Conservation (phyloP, 2,113 vertebrate species). For the Phaethornis superciliosus region DNA sequence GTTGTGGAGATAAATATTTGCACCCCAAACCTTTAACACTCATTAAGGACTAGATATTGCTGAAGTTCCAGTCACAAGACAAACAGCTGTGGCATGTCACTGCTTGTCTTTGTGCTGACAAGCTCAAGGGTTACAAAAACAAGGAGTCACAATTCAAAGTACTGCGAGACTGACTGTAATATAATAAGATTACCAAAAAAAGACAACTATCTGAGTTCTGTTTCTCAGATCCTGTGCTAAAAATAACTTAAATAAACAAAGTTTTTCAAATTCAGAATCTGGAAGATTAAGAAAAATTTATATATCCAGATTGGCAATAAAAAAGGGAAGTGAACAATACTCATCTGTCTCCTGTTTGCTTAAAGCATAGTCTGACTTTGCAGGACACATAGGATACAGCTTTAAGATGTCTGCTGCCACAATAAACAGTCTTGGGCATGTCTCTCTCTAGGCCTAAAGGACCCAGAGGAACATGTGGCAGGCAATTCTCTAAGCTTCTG, state of each 20-base stretch:
- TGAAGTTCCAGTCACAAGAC: not conserved
- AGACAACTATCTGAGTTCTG: constrained; percentile 11
- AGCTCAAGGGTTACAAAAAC: not conserved
- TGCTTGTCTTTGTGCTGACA: constrained; percentile 33
- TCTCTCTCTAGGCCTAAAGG: not conserved
- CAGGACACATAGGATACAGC: not conserved
- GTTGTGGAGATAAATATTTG: not conserved
- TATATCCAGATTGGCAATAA: not conserved
- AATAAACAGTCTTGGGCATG: not conserved
- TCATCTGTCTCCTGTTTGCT: not conserved
- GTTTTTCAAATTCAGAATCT: not conserved
- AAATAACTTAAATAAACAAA: constrained; percentile 4
- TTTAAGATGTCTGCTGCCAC: not conserved
- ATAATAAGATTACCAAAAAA: constrained; percentile 46
- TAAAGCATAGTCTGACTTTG: not conserved
- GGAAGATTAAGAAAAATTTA: not conserved
- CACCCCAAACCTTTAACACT: not conserved
- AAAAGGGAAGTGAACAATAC: not conserved
- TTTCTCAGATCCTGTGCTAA: constrained; percentile 22
- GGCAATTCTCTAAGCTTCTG: not conserved
- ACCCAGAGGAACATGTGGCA: not conserved
- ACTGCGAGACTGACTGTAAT: not conserved
- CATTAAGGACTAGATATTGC: not conserved
- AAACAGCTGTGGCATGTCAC: not conserved
- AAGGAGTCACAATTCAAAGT: constrained; percentile 22